Conservation (phyloP, 1,140 invertebrate genomes). For the Drosophila persimilis region DNA sequence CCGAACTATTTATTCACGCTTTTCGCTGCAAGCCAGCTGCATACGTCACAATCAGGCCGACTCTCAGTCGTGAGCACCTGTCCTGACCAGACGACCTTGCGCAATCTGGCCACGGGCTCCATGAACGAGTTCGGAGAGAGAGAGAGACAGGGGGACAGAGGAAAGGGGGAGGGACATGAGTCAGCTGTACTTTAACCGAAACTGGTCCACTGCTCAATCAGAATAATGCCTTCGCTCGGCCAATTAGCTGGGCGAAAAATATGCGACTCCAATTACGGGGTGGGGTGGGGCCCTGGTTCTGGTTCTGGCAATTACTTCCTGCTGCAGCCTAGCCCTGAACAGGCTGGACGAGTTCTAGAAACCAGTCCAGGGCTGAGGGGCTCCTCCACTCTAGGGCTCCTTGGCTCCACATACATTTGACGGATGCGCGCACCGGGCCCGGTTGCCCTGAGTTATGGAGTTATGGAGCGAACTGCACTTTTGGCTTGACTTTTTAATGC, state of each 20-base stretch:
- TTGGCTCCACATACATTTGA: constrained; percentile 3
- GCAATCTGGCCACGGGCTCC: constrained; percentile 58
- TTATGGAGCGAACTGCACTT: constrained; percentile 44
- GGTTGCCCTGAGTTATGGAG: constrained; percentile 45
- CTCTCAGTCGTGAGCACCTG: constrained; percentile 53
- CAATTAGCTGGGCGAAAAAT: constrained; percentile 47
- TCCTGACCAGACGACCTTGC: constrained; percentile 79
- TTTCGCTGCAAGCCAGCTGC: constrained; percentile 18
- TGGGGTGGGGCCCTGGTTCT: constrained; percentile 4
- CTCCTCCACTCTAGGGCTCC: constrained; percentile 18
- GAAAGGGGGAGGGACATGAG: constrained; percentile 28
- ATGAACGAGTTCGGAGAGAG: constrained; percentile 47
- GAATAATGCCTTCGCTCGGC: constrained; percentile 51
- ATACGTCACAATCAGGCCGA: constrained; percentile 65
- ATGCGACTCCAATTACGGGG: constrained; percentile 50
- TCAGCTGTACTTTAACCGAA: constrained; percentile 50
- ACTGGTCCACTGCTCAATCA: constrained; percentile 77
- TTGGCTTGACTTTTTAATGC: constrained; percentile 52
- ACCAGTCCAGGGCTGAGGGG: constrained; percentile 9
- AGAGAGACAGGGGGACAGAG: neutral
- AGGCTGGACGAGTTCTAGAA: constrained; percentile 33
- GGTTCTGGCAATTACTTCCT: constrained; percentile 63
- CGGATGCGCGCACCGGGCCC: constrained; percentile 23
- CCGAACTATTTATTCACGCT: neutral
- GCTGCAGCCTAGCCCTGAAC: constrained; percentile 68